A percentile compares a stretch with the other conserved stretches of the same genome.
These are phyloP conservation scores for Drosophila setifemur DNA, from an alignment of 1,140 invertebrate species.

Conservation along the genomic window DNA sequence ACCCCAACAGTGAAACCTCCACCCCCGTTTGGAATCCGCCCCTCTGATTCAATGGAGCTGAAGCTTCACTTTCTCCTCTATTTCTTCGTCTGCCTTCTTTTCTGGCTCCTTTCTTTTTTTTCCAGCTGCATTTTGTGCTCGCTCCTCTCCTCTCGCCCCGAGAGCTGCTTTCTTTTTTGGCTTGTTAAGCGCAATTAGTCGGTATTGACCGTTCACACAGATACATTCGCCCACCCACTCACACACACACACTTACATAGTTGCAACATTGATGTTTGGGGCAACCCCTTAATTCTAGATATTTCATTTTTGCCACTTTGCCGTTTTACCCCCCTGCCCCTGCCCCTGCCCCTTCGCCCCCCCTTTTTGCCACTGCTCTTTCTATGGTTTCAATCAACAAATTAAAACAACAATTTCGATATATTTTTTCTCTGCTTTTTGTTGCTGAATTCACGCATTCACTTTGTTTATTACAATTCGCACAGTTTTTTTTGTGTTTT, in stretches of 20 bases:
- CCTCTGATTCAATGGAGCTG: slow-evolving; percentile 1
- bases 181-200: slow-evolving; percentile 71
- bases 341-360: too few relatives aligned
- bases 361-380: too few relatives aligned
- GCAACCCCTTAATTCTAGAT: slow-evolving; percentile 2
- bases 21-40: neutral
- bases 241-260: neutral
- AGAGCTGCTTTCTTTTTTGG: slow-evolving; percentile 29
- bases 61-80: slow-evolving; percentile 16
- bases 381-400: slow-evolving; percentile 43
- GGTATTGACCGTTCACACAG: slow-evolving; percentile 55
- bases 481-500: neutral
- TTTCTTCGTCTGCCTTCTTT: slow-evolving; percentile 9
- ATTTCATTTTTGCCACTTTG: slow-evolving; percentile 23
- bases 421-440: neutral
- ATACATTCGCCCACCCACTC: slow-evolving; percentile 8
- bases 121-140: slow-evolving; percentile 35
- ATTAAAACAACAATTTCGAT: slow-evolving; percentile 40
- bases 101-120: neutral
- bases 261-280: slow-evolving; percentile 6
- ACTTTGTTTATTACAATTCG: slow-evolving; percentile 41
- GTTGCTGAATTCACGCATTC: slow-evolving; percentile 1
- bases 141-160: slow-evolving; percentile 6
- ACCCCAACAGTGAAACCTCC: too few relatives aligned
- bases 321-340: neutral